Conservation (phyloP, 2,888 invertebrate genomes). For the Spilarctia lutea region DNA sequence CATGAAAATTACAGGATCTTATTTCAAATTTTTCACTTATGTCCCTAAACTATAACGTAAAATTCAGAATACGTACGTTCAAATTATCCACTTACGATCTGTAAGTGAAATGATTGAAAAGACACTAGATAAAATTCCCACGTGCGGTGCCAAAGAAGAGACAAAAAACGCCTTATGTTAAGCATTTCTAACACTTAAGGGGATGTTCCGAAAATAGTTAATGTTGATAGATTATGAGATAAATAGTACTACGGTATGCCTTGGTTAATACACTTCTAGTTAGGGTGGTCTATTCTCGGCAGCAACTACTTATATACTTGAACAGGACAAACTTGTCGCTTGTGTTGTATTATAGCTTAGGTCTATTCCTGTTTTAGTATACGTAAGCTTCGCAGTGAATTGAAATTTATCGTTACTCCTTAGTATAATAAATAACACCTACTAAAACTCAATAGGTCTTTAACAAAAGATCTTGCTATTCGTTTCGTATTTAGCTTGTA, state of each 20-base stretch:
- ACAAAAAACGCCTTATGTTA: constrained; percentile 14
- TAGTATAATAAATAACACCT: neutral
- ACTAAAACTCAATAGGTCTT: neutral
- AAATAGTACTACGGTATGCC: constrained; percentile 39
- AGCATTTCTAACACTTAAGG: constrained; percentile 10
- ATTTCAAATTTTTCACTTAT: neutral
- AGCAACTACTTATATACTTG: constrained; percentile 22
- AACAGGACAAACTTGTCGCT: constrained; percentile 5
- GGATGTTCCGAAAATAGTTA: constrained; percentile 31
- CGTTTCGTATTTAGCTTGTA: neutral
- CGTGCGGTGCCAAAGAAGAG: constrained; percentile 4
- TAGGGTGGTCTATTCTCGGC: constrained; percentile 50
- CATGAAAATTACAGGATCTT: neutral
- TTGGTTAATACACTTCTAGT: constrained; percentile 40
- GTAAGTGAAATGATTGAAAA: neutral
- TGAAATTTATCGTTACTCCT: neutral
- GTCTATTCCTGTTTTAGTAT: neutral
- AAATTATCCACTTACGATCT: neutral
- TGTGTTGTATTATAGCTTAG: neutral
- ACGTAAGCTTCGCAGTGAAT: neutral
- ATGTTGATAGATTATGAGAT: constrained; percentile 44
- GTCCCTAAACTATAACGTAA: too few relatives aligned
- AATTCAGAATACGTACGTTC: too few relatives aligned
- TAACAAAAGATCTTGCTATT: neutral
- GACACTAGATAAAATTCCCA: neutral